phyloP scores from a whole-genome alignment of 2,888 invertebrate species.

The Drosophila prostipennis region DNA sequence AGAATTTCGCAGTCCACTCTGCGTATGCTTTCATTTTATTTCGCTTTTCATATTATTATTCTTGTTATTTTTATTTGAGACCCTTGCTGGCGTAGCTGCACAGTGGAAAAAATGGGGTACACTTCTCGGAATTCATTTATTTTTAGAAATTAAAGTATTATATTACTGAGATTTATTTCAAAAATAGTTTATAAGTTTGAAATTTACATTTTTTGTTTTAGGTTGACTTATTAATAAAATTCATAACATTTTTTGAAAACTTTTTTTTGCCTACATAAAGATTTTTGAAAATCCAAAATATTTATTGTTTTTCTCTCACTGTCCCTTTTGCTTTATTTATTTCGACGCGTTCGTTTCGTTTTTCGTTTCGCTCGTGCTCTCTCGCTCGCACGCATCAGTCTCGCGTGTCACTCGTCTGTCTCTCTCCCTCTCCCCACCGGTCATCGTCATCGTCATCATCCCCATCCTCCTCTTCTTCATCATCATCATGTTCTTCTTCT shows the following conservation, averaged over 20 bases:
- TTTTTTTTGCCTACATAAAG: too few relatives aligned
- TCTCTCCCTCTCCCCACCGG: constrained; percentile 7
- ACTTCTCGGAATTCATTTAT: too few relatives aligned
- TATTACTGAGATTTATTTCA: too few relatives aligned
- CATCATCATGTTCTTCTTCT: not conserved
- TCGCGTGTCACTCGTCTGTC: constrained; percentile 38
- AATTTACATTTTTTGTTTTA: not conserved
- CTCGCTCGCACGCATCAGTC: constrained; percentile 24
- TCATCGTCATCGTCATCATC: not conserved
- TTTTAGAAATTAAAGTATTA: not conserved
- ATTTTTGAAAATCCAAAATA: too few relatives aligned
- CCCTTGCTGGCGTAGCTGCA: constrained; percentile 9
- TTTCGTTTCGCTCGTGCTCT: constrained; percentile 29
- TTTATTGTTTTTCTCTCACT: constrained; percentile 6
- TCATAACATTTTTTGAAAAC: too few relatives aligned
- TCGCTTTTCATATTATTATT: constrained; percentile 42
- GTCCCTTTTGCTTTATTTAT: constrained; percentile 69
- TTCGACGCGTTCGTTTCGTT: constrained; percentile 60
- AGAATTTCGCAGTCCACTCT: constrained; percentile 65
- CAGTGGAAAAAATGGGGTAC: constrained; percentile 3
- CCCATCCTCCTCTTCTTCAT: not conserved
- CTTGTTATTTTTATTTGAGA: constrained; percentile 43
- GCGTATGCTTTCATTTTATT: constrained; percentile 46
- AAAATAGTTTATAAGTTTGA: too few relatives aligned
- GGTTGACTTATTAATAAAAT: too few relatives aligned